phyloP scores from a whole-genome alignment of 2,797 vertebrate species.

The Thamnophis elegans region DNA sequence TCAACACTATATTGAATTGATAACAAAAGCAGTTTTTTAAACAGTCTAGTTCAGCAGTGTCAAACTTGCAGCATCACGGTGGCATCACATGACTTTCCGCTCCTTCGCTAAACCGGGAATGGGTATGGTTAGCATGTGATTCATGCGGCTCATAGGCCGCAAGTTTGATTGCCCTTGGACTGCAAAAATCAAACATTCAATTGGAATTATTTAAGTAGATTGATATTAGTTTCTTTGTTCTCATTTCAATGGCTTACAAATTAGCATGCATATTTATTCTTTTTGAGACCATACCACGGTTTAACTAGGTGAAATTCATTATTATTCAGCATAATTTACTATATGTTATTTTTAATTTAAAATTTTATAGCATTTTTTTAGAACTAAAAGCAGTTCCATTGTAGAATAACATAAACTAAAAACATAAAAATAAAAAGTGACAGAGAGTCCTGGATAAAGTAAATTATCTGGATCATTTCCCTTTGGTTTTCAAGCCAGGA shows the following conservation, averaged over 20 bases:
- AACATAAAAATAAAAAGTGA: background rate
- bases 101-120: no score
- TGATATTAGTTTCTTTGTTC: background rate
- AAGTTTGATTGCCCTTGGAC: no score
- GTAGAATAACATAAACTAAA: background rate
- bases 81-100: no score
- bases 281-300: background rate
- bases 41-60: no score
- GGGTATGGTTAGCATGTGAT: no score
- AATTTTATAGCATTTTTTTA: background rate
- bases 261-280: background rate
- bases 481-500: background rate
- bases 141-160: no score
- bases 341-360: background rate
- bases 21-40: background rate
- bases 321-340: background rate
- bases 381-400: background rate
- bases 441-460: background rate
- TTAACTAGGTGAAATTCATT: background rate
- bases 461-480: background rate
- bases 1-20: background rate
- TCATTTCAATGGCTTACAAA: background rate
- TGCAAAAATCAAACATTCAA: background rate
- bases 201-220: background rate
- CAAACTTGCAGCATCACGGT: no score